Evolutionary conservation across 2,113 vertebrate species (phyloP).

Genomic region (Crotophaga sulcirostris): DNA sequence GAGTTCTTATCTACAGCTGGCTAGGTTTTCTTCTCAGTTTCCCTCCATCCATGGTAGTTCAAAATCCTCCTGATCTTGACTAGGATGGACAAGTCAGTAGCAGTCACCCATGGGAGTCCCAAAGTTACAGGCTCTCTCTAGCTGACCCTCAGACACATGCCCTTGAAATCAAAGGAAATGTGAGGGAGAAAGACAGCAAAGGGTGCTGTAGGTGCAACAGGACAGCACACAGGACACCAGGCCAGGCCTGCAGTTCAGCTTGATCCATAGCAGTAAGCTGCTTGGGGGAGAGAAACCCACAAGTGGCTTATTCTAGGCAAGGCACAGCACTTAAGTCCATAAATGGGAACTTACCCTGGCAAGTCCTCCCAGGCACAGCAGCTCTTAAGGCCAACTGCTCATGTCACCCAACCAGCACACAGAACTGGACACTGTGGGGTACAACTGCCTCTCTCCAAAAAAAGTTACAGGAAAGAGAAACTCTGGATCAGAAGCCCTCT

Average conservation of each 20-base stretch:
- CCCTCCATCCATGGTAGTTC: neutral
- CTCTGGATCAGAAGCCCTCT: neutral
- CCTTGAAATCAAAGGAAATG: neutral
- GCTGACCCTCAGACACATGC: neutral
- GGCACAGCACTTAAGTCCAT: neutral
- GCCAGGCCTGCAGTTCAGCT: neutral
- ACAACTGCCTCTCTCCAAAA: neutral
- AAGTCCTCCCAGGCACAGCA: neutral
- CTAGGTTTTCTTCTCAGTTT: neutral
- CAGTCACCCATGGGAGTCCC: neutral
- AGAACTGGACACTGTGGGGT: neutral
- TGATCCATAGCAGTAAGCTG: neutral
- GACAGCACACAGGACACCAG: neutral
- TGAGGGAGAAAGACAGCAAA: neutral
- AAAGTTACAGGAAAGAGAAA: neutral
- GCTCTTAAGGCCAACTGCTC: neutral
- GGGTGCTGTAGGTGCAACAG: neutral
- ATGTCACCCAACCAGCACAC: neutral
- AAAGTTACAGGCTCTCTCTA: neutral
- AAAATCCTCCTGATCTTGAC: neutral
- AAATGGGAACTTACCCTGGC: neutral
- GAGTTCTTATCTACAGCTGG: neutral
- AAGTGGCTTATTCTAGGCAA: neutral
- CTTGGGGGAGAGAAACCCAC: neutral
- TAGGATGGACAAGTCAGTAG: neutral